A percentile compares a stretch with the other conserved stretches of the same genome.
phyloP scores from a whole-genome alignment of 2,797 vertebrate genomes.

The Pseudotriccus pelzelni region DNA sequence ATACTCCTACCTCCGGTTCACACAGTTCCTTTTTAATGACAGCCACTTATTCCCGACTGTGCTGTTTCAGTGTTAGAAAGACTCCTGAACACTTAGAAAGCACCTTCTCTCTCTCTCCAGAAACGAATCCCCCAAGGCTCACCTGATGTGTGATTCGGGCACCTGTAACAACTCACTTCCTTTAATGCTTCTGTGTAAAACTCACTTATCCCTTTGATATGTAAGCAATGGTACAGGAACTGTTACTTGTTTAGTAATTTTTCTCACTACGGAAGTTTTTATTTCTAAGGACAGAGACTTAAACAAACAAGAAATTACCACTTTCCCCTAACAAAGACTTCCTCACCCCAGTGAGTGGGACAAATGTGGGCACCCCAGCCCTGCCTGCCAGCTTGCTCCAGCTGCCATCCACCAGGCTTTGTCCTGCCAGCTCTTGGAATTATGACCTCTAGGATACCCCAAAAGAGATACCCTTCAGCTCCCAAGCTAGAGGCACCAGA shows the following conservation, averaged over 20 bases:
- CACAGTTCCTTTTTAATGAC: background rate
- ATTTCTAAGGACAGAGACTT: background rate
- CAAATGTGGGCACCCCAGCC: background rate
- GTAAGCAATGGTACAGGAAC: background rate
- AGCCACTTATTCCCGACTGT: background rate
- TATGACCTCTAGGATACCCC: background rate
- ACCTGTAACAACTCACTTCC: background rate
- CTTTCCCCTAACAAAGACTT: background rate
- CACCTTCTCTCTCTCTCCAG: background rate
- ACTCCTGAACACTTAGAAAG: background rate
- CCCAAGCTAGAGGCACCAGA: background rate
- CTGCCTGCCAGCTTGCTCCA: background rate
- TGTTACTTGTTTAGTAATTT: background rate
- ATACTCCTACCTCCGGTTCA: background rate
- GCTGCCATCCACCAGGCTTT: background rate
- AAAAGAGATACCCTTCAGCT: background rate
- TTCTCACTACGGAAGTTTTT: background rate
- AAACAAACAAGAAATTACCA: background rate
- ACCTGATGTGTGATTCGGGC: background rate
- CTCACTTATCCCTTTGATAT: background rate
- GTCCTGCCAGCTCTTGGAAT: background rate
- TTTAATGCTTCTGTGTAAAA: background rate
- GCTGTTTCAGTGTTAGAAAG: background rate
- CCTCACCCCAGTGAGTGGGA: fast-evolving
- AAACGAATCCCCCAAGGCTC: background rate